Base-by-base conservation (phyloP, 1,140 invertebrate genomes). In the Charaxes varanes region DNA sequence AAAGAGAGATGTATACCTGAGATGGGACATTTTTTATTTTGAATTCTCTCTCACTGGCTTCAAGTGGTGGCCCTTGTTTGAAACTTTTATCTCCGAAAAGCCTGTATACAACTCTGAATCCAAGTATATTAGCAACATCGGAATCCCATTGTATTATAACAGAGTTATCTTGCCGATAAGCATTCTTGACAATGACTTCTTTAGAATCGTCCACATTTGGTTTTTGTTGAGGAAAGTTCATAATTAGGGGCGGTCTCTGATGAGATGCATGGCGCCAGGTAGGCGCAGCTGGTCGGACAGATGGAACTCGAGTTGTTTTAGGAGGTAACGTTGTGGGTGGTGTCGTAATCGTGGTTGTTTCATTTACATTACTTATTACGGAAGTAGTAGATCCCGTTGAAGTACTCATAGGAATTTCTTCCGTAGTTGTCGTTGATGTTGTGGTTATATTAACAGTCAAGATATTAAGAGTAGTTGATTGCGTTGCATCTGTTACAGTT, bases 101-200 rank as follows among this genome's bases (percentile, higher is more conserved):
- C 32, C 95, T 78, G 69, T 97, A 97, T 4, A 97, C 93, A 4
- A 97, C 94, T 32, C 94, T 86, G 62, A 96, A 96, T 6, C 94
- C 95, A 0, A 95, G 80, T 50, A 95, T 94, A 58, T 95, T 95
- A 0, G 90, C 86, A 0, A 91, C 90, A 53, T 94, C 91, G 1
- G 93, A 94, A 60, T 94, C 93, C 95, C 95, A 97, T 59, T 95
- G 92, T 34, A 97, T 94, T 24, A 95, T 92, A 0, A 97, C 92
- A 0, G 94, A 91, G 63, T 92, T 95, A 37, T 95, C 93, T 74
- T 94, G 92, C 44, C 94, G 83, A 54, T 93, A 91, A 0, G 94
- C 94, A 42, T 93, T 92, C 62, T 93, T 93, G 3, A 96, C 91
- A 27, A 94, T 87, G 1, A 95, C 93, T 68, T 95, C 93, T 42